Evolutionary conservation across 1,140 invertebrate species (phyloP).

Genomic region (Drosophila seguyi): DNA sequence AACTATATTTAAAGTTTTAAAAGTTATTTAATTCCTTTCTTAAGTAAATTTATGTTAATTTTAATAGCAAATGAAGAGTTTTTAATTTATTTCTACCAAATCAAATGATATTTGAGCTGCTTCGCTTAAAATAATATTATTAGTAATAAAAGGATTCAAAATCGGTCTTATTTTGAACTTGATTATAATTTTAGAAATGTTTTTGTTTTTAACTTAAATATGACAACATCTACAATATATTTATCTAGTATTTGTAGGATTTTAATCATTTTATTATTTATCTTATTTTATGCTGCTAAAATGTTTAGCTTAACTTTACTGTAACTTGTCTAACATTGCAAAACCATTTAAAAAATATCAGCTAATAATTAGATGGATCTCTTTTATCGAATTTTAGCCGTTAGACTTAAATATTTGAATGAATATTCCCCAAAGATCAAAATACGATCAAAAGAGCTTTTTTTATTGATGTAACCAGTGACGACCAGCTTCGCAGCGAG

Average conservation of each 20-base stretch:
- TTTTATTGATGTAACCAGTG: slow-evolving; percentile 13
- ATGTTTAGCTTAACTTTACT: no score
- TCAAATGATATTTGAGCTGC: no score
- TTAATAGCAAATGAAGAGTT: not conserved
- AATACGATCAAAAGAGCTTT: slow-evolving; percentile 10
- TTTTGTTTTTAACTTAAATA: no score
- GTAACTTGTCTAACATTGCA: no score
- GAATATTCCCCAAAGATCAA: not conserved
- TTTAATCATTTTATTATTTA: not conserved
- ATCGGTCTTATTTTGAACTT: no score
- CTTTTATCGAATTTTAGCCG: not conserved
- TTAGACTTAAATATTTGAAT: not conserved
- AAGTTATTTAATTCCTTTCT: not conserved
- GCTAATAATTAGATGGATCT: rapidly evolving
- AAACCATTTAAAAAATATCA: not conserved
- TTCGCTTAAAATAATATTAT: no score
- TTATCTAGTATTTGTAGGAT: no score
- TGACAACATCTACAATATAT: no score
- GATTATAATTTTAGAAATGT: not conserved
- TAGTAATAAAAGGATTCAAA: no score
- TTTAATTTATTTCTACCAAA: not conserved
- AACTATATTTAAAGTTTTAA: not conserved
- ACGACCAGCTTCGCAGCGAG: not conserved
- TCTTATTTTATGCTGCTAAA: not conserved
- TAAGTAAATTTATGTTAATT: not conserved